phyloP scores from a whole-genome alignment of 2,888 invertebrate genomes.

The Leptogaster cylindrica region DNA sequence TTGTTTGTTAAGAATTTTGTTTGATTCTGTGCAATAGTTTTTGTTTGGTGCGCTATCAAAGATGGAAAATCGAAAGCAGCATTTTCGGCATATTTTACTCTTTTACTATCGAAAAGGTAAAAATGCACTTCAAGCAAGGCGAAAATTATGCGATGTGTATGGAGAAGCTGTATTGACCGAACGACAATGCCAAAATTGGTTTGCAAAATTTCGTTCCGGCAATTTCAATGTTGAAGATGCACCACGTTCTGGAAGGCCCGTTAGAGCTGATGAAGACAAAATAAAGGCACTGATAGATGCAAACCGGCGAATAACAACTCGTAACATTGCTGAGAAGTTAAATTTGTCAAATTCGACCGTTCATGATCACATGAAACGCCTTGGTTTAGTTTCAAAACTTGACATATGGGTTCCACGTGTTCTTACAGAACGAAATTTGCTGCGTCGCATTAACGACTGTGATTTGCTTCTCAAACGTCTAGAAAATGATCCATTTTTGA shows the following conservation, averaged over 20 bases:
- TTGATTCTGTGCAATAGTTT: too few relatives aligned
- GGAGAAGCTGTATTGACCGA: slow-evolving; percentile 48
- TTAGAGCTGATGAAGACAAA: slow-evolving; percentile 23
- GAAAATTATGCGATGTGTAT: slow-evolving; percentile 46
- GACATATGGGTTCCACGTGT: slow-evolving; percentile 35
- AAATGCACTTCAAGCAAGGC: slow-evolving; percentile 44
- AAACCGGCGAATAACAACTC: not conserved
- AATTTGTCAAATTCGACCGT: slow-evolving; percentile 15
- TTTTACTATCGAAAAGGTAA: slow-evolving; percentile 44
- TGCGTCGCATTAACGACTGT: slow-evolving; percentile 14
- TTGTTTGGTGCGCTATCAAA: too few relatives aligned
- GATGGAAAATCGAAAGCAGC: slow-evolving; percentile 13
- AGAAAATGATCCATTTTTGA: slow-evolving; percentile 10
- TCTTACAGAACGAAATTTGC: not conserved
- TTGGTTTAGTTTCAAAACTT: not conserved
- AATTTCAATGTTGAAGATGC: slow-evolving; percentile 50
- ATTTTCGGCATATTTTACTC: slow-evolving; percentile 47
- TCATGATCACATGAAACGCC: slow-evolving; percentile 8
- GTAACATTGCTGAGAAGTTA: not conserved
- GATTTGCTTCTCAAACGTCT: slow-evolving; percentile 2
- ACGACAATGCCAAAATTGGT: slow-evolving; percentile 50
- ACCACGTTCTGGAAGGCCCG: slow-evolving; percentile 43
- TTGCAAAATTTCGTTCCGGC: slow-evolving; percentile 50
- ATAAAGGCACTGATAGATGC: not conserved
- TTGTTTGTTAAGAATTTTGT: too few relatives aligned